Percentiles rank a stretch among this genome's conserved stretches.
phyloP scores from a whole-genome alignment of 2,797 vertebrate species.

The Takifugu ocellatus region DNA sequence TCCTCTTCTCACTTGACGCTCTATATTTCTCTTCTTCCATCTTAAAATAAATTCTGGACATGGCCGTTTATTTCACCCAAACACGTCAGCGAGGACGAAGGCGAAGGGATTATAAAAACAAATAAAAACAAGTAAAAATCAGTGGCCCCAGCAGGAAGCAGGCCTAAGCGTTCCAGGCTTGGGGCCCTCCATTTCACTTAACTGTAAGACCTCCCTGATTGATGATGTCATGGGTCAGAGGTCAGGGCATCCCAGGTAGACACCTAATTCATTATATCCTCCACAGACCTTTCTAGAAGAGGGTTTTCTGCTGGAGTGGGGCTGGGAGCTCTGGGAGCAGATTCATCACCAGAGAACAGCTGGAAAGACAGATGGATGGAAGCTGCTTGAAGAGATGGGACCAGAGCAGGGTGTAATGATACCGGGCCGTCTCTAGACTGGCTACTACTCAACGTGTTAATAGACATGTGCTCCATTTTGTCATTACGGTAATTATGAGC shows the following conservation, averaged over 20 bases:
- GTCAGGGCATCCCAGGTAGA: slow-evolving; percentile 88
- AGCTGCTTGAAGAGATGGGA: slow-evolving; percentile 27
- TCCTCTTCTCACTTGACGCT: slow-evolving; percentile 67
- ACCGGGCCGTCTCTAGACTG: neutral
- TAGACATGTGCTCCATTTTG: slow-evolving; percentile 1
- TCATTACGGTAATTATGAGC: slow-evolving; percentile 6
- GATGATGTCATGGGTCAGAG: slow-evolving; percentile 91
- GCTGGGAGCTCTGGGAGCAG: slow-evolving; percentile 81
- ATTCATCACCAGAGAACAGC: slow-evolving; percentile 79
- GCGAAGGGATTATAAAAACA: slow-evolving; percentile 73
- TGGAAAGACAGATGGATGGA: slow-evolving; percentile 60
- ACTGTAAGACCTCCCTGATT: slow-evolving; percentile 88
- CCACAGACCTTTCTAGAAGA: slow-evolving; percentile 82
- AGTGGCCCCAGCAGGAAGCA: slow-evolving; percentile 65
- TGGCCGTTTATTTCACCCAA: slow-evolving; percentile 71
- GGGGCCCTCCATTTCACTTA: slow-evolving; percentile 80
- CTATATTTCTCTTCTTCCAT: slow-evolving; percentile 60
- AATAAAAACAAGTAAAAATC: slow-evolving; percentile 81
- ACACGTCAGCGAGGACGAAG: slow-evolving; percentile 70
- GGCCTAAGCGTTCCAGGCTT: slow-evolving; percentile 74
- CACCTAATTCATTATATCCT: slow-evolving; percentile 98
- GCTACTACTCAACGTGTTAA: slow-evolving; percentile 7
- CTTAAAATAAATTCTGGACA: slow-evolving; percentile 78
- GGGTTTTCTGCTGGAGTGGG: slow-evolving; percentile 83
- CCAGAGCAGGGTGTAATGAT: neutral